Conservation (phyloP, 2,888 invertebrate species). For the Sthenelais limicola region DNA sequence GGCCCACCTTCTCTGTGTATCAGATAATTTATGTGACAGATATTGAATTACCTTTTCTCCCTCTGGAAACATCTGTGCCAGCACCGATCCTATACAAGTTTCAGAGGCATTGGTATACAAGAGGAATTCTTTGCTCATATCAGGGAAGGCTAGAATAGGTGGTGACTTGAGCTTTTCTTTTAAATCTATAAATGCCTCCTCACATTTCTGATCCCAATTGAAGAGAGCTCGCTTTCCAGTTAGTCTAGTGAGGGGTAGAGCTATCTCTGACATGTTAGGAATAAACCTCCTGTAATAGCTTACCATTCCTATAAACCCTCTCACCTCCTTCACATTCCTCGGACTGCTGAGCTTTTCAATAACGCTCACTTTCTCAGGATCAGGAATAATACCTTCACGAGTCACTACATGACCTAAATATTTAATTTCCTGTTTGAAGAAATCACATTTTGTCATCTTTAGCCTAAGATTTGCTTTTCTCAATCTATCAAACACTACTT, state of each 20-base stretch:
- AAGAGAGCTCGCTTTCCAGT: not conserved
- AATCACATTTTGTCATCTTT: not conserved
- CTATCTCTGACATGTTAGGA: no score
- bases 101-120: no score
- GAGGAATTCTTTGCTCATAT: no score
- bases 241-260: no score
- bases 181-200: not conserved
- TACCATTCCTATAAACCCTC: no score
- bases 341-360: no score
- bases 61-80: not conserved
- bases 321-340: no score
- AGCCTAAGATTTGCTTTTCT: not conserved
- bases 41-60: constrained; percentile 6
- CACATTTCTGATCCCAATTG: not conserved
- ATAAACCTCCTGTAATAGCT: not conserved
- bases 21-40: constrained; percentile 9
- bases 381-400: no score
- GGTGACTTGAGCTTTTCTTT: not conserved
- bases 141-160: no score
- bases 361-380: no score
- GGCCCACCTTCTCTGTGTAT: not conserved
- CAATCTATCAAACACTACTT: not conserved
- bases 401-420: constrained; percentile 6
- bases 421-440: not conserved
- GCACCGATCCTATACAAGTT: not conserved